These are phyloP conservation scores for Pollimyrus isidori DNA, from an alignment of 2,113 vertebrate species.

Conservation along the genomic window DNA sequence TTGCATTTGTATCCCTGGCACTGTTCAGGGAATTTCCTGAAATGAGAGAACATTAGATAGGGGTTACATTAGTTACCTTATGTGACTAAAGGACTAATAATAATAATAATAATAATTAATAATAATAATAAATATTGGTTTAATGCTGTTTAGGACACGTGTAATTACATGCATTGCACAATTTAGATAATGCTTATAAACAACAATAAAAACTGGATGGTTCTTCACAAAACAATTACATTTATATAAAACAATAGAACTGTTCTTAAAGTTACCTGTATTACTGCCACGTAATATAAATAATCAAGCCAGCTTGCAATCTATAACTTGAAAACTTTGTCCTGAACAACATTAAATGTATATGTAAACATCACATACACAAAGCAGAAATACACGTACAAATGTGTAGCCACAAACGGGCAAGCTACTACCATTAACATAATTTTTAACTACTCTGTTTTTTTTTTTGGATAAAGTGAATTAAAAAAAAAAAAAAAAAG, in stretches of 20 bases:
- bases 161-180: background rate
- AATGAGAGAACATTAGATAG: slow-evolving; percentile 57
- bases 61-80: slow-evolving; percentile 39
- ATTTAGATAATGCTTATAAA: background rate
- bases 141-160: slow-evolving; percentile 96
- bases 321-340: slow-evolving; percentile 51
- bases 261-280: background rate
- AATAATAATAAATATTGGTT: slow-evolving; percentile 42
- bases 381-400: slow-evolving; percentile 75
- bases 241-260: background rate
- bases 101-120: background rate
- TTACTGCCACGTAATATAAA: background rate
- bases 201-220: background rate
- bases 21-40: slow-evolving; percentile 99
- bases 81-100: slow-evolving; percentile 3
- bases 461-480: slow-evolving; percentile 69
- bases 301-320: background rate
- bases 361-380: slow-evolving; percentile 60
- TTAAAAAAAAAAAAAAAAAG: slow-evolving; percentile 66
- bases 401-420: slow-evolving; percentile 79
- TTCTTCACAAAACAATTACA: background rate
- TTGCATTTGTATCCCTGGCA: slow-evolving; percentile 98
- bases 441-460: slow-evolving; percentile 72
- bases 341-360: slow-evolving; percentile 92
- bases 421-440: slow-evolving; percentile 79